These are phyloP conservation scores for Lepisosteus oculatus DNA, from an alignment of 2,113 vertebrate genomes.

Conservation along the genomic window DNA sequence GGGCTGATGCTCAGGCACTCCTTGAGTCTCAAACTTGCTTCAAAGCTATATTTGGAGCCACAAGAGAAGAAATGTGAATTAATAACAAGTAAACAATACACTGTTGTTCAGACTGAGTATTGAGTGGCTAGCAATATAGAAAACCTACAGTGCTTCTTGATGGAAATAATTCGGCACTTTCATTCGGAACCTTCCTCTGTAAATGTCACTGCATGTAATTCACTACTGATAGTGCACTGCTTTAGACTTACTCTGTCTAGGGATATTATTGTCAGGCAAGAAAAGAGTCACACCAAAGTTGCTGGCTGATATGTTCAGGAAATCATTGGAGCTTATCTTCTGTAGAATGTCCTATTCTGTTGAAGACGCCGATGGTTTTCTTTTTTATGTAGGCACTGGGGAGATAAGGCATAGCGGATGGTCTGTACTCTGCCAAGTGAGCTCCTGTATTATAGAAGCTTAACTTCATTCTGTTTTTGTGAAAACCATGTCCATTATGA, in stretches of 20 bases:
- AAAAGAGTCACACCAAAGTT: slow-evolving; percentile 3
- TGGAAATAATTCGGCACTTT: slow-evolving; percentile 15
- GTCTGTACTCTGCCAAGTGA: background rate
- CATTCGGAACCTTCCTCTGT: slow-evolving; percentile 24
- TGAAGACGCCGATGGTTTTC: background rate
- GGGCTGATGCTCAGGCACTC: no score
- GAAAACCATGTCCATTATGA: background rate
- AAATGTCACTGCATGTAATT: slow-evolving; percentile 20
- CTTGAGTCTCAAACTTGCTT: no score
- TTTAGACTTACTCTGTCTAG: slow-evolving; percentile 23
- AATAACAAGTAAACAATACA: no score
- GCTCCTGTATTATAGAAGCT: background rate
- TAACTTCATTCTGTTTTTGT: background rate
- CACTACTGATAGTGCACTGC: slow-evolving; percentile 17
- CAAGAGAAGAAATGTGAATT: no score
- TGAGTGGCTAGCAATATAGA: background rate
- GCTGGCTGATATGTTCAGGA: slow-evolving; percentile 3
- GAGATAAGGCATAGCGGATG: slow-evolving; percentile 1
- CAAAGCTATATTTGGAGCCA: no score
- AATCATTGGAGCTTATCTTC: slow-evolving; percentile 22
- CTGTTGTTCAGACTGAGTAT: background rate
- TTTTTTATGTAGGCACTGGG: background rate
- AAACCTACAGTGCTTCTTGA: background rate
- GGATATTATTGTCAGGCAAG: slow-evolving; percentile 25
- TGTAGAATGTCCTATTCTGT: background rate